Evolutionary conservation across 2,113 vertebrate genomes (phyloP).

Genomic region (Ornithorhynchus anatinus): DNA sequence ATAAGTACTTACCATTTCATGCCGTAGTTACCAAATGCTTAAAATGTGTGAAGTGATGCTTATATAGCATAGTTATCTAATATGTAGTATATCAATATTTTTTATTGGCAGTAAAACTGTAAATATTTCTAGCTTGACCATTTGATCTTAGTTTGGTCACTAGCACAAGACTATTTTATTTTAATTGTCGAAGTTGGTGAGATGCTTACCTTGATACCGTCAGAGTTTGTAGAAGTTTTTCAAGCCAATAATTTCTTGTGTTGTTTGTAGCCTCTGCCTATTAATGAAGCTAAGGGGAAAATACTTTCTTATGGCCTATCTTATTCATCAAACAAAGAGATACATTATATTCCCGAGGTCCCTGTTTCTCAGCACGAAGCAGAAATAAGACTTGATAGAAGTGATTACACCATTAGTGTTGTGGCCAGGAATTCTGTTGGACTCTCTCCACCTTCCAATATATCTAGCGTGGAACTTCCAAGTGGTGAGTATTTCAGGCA

Average conservation of each 20-base stretch:
- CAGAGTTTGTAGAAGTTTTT: no score
- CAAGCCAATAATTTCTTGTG: background rate
- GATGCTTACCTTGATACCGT: no score
- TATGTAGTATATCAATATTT: no score
- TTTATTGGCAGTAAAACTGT: no score
- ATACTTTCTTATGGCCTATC: constrained; percentile 71
- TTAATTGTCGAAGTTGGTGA: no score
- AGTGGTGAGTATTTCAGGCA: constrained; percentile 53
- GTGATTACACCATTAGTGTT: constrained; percentile 67
- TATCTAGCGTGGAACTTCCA: constrained; percentile 70
- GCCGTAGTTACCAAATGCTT: no score
- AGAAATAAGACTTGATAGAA: constrained; percentile 59
- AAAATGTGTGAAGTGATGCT: no score
- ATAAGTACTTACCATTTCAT: no score
- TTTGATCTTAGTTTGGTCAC: no score
- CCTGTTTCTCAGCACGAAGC: constrained; percentile 57
- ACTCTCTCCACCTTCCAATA: constrained; percentile 67
- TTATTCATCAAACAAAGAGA: constrained; percentile 48
- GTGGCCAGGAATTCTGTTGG: constrained; percentile 71
- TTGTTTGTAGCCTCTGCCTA: constrained; percentile 64
- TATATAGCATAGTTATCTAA: no score
- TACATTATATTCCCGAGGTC: constrained; percentile 35
- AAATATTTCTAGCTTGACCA: no score
- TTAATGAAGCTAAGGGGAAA: constrained; percentile 70
- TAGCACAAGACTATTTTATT: no score